Evolutionary conservation across 64 coral and sea anemone genomes (phyloP).

Genomic region (Actinia equina): DNA sequence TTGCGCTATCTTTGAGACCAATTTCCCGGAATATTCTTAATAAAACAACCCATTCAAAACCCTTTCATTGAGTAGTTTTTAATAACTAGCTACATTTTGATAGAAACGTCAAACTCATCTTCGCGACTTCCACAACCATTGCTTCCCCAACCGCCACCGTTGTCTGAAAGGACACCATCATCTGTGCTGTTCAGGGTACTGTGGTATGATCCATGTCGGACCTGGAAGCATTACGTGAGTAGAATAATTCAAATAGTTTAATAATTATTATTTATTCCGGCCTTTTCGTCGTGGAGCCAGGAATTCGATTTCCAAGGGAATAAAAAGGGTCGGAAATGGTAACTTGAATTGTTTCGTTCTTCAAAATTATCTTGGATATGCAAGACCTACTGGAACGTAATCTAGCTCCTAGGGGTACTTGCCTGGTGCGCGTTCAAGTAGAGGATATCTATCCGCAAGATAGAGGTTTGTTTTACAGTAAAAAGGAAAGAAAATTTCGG

Average conservation of each 20-base stretch:
- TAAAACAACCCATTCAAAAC: background rate
- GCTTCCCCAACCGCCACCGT: background rate
- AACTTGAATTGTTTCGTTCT: too few species aligned
- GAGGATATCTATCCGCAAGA: too few species aligned
- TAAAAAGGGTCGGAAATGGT: too few species aligned
- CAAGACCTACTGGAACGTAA: too few species aligned
- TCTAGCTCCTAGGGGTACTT: too few species aligned
- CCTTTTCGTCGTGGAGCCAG: too few species aligned
- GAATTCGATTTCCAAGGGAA: too few species aligned
- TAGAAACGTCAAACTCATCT: background rate
- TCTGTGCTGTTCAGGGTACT: background rate
- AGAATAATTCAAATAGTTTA: background rate
- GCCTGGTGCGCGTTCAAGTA: too few species aligned
- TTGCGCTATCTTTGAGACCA: background rate
- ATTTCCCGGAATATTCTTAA: background rate
- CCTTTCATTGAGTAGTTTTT: background rate
- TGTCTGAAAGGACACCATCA: background rate
- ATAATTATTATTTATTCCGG: too few species aligned
- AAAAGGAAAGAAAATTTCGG: too few species aligned
- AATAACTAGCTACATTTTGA: background rate
- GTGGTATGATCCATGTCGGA: background rate
- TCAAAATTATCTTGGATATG: too few species aligned
- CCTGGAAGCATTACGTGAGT: background rate
- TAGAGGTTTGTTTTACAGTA: too few species aligned
- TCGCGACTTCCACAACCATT: background rate